Conservation (phyloP, 2,888 invertebrate genomes). For the Drosophila neutralis region DNA sequence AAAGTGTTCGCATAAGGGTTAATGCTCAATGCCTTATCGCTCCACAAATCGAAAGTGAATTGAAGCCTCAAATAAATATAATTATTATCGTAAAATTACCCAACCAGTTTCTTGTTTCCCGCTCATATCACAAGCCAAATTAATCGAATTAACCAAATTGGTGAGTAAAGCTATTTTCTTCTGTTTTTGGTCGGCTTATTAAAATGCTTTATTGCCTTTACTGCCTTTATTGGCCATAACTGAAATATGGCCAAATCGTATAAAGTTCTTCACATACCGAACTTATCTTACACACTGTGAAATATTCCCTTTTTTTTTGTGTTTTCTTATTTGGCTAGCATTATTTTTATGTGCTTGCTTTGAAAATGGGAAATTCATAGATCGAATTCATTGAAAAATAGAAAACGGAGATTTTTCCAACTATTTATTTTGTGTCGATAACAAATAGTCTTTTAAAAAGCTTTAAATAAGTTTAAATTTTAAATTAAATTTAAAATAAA, state of each 20-base stretch:
- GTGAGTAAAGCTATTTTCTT: slow-evolving; percentile 40
- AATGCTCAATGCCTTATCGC: slow-evolving; percentile 38
- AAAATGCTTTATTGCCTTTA: not conserved
- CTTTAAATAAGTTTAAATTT: too few relatives aligned
- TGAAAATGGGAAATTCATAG: not conserved
- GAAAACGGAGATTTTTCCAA: not conserved
- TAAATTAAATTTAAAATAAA: too few relatives aligned
- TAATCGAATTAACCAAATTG: slow-evolving; percentile 36
- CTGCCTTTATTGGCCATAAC: slow-evolving; percentile 4
- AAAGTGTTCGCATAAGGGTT: slow-evolving; percentile 39
- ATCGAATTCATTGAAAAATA: too few relatives aligned
- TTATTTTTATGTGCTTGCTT: not conserved
- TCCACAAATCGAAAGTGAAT: slow-evolving; percentile 55
- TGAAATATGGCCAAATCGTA: not conserved
- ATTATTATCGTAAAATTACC: slow-evolving; percentile 45
- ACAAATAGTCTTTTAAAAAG: not conserved
- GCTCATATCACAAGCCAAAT: slow-evolving; percentile 45
- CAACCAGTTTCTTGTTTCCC: slow-evolving; percentile 32
- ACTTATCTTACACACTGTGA: not conserved
- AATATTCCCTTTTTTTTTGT: not conserved
- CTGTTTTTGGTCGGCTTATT: slow-evolving; percentile 12
- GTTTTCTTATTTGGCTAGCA: not conserved
- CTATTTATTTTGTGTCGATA: not conserved
- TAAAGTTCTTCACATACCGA: not conserved
- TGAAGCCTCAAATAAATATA: slow-evolving; percentile 43